These are phyloP conservation scores for Sinocyclocheilus anshuiensis DNA, from an alignment of 2,113 vertebrate species.

Conservation along the genomic window DNA sequence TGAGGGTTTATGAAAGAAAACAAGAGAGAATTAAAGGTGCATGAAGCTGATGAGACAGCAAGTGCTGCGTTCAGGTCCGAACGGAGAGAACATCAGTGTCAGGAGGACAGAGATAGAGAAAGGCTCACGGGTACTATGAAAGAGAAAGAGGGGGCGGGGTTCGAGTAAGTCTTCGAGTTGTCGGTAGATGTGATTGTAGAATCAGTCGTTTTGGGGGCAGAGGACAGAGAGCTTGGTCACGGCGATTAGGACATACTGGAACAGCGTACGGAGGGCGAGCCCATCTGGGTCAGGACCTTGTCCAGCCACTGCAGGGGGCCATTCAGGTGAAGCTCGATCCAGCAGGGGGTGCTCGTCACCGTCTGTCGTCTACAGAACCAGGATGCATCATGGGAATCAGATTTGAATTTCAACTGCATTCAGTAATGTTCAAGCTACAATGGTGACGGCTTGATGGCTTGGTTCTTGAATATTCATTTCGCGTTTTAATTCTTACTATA, in stretches of 20 bases:
- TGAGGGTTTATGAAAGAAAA: conserved; percentile 75
- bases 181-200: conserved; percentile 61
- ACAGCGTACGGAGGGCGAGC: conserved; percentile 95
- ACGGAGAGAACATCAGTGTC: conserved; percentile 78
- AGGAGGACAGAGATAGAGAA: neutral
- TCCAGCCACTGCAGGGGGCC: conserved; percentile 98
- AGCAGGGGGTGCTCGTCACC: conserved; percentile 98
- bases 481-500: neutral
- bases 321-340: conserved; percentile 98
- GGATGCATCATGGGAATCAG: neutral
- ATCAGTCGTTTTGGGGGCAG: conserved; percentile 66
- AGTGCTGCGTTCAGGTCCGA: conserved; percentile 80
- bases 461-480: neutral
- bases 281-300: conserved; percentile 99
- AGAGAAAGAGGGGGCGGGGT: conserved; percentile 56
- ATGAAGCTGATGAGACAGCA: conserved; percentile 86
- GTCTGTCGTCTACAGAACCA: conserved; percentile 85
- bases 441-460: neutral
- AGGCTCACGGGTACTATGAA: conserved; percentile 26
- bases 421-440: too few relatives aligned
- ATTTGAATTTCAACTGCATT: too few relatives aligned
- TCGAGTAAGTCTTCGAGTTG: conserved; percentile 75
- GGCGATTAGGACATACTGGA: conserved; percentile 95
- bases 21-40: conserved; percentile 82
- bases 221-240: conserved; percentile 59